phyloP scores from a whole-genome alignment of 35 echinoderm and acorn worm species.

The Apostichopus parvimensis region DNA sequence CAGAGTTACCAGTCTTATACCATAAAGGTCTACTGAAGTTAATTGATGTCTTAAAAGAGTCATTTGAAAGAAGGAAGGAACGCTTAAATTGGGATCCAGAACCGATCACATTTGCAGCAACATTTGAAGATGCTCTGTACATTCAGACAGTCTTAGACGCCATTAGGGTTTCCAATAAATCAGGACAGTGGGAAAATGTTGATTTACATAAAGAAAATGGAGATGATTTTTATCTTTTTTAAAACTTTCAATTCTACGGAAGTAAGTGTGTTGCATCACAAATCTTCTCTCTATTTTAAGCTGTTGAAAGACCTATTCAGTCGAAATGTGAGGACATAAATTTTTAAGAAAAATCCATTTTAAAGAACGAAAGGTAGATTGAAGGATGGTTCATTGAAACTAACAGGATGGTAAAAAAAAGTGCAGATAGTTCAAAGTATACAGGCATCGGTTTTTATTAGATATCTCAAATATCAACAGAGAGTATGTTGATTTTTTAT shows the following conservation, averaged over 20 bases:
- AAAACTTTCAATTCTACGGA: background rate
- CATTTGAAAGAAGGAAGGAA: constrained; percentile 95
- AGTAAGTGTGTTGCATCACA: background rate
- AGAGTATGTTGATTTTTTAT: too few relatives aligned
- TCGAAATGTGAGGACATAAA: too few relatives aligned
- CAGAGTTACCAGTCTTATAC: constrained; percentile 86
- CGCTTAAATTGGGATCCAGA: constrained; percentile 84
- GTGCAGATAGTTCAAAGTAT: too few relatives aligned
- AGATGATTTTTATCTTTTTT: constrained; percentile 55
- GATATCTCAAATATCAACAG: too few relatives aligned
- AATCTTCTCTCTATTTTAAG: too few relatives aligned
- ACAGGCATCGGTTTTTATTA: too few relatives aligned
- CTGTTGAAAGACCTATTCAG: too few relatives aligned
- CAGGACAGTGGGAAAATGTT: constrained; percentile 83
- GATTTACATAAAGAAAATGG: constrained; percentile 59
- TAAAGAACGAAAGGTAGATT: too few relatives aligned
- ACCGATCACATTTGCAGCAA: constrained; percentile 89
- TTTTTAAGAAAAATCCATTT: too few relatives aligned
- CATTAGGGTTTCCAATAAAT: constrained; percentile 68
- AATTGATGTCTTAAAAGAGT: constrained; percentile 88
- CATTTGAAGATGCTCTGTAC: constrained; percentile 95
- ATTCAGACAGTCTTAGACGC: constrained; percentile 94
- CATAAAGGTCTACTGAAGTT: constrained; percentile 94
- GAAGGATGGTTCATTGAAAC: too few relatives aligned
- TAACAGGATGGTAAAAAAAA: too few relatives aligned